These are phyloP conservation scores for Sinopyrophorus schimmeli DNA, from an alignment of 2,888 invertebrate species.

Conservation along the genomic window DNA sequence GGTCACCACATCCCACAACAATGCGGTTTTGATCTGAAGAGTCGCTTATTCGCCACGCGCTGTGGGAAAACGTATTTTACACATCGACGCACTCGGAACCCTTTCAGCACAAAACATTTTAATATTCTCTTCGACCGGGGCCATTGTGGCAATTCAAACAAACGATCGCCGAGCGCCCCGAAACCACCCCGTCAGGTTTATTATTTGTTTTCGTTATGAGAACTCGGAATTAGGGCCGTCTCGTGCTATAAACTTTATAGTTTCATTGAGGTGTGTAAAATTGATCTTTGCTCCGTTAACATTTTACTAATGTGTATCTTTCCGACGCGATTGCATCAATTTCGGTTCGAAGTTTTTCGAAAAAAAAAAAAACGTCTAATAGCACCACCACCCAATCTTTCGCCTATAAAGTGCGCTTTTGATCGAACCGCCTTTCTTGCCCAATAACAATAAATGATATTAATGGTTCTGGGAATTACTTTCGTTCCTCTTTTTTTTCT, in stretches of 20 bases:
- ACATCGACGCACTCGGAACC: constrained; percentile 28
- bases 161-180: constrained; percentile 25
- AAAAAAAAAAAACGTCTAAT: constrained; percentile 17
- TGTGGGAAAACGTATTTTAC: constrained; percentile 35
- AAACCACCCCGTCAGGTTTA: constrained; percentile 30
- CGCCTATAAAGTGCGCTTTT: constrained; percentile 23
- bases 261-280: constrained; percentile 35
- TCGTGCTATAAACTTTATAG: constrained; percentile 34
- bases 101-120: constrained; percentile 29
- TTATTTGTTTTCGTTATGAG: constrained; percentile 37
- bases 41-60: constrained; percentile 31
- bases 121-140: constrained; percentile 28
- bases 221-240: constrained; percentile 34
- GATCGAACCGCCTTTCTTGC: constrained; percentile 13
- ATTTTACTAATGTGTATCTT: constrained; percentile 11
- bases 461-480: constrained; percentile 22
- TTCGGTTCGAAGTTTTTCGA: constrained; percentile 2
- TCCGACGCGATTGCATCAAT: constrained; percentile 5
- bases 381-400: constrained; percentile 13
- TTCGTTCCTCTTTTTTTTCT: constrained; percentile 4
- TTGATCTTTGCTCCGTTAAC: constrained; percentile 16
- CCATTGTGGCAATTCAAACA: constrained; percentile 26
- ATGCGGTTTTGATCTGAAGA: constrained; percentile 25
- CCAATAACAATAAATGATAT: constrained; percentile 26
- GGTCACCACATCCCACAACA: constrained; percentile 23